phyloP scores from a whole-genome alignment of 1,140 invertebrate species.

The Galleria mellonella region DNA sequence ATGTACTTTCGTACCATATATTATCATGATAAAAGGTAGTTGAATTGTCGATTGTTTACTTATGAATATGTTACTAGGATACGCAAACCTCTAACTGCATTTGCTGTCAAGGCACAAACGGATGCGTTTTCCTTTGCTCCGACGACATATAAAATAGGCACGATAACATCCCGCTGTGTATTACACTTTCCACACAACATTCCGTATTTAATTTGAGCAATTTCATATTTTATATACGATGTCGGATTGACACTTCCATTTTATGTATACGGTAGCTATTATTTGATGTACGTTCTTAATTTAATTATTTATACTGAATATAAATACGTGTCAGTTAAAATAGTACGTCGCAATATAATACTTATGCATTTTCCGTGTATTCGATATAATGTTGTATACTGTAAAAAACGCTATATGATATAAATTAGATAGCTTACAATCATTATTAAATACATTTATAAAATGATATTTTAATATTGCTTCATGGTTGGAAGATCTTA shows the following conservation, averaged over 20 bases:
- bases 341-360: conserved; percentile 5
- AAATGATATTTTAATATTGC: conserved; percentile 59
- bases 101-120: conserved; percentile 4
- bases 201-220: too few relatives aligned
- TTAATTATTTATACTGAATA: not conserved
- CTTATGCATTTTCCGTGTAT: conserved; percentile 2
- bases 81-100: not conserved
- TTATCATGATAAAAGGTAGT: too few relatives aligned
- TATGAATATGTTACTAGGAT: not conserved
- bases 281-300: too few relatives aligned
- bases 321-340: not conserved
- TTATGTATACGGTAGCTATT: too few relatives aligned
- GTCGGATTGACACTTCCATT: too few relatives aligned
- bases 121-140: not conserved
- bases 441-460: conserved; percentile 27
- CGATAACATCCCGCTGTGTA: not conserved
- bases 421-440: conserved; percentile 14
- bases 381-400: conserved; percentile 7
- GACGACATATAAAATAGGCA: conserved; percentile 11
- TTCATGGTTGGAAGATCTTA: conserved; percentile 40
- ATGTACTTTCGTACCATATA: too few relatives aligned
- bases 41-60: too few relatives aligned
- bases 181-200: not conserved
- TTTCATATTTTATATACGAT: too few relatives aligned
- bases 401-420: conserved; percentile 8